phyloP scores from a whole-genome alignment of 1,140 invertebrate genomes.

The Gryllus bimaculatus region DNA sequence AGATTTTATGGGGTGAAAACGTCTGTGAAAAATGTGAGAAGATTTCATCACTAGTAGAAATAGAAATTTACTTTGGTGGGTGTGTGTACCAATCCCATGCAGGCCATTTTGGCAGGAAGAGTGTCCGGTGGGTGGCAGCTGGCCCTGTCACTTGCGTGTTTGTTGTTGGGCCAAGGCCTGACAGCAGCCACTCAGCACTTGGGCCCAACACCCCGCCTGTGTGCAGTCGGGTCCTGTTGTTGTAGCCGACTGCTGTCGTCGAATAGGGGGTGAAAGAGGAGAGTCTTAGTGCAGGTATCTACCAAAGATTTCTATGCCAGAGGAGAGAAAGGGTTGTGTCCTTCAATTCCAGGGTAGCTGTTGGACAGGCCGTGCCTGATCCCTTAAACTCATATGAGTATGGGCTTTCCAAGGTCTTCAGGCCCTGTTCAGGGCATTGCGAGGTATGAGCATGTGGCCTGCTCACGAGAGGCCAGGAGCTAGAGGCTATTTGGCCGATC shows the following conservation, averaged over 20 bases:
- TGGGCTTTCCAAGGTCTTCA: background rate
- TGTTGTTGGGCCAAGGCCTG: background rate
- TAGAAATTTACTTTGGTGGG: background rate
- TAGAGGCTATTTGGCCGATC: background rate
- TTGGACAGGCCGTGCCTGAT: background rate
- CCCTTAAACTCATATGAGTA: background rate
- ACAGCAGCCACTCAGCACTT: background rate
- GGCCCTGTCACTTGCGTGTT: background rate
- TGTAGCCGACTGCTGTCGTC: background rate
- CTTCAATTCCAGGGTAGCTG: background rate
- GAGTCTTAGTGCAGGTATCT: background rate
- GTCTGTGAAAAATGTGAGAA: background rate
- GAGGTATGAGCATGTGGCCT: background rate
- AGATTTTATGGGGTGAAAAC: background rate
- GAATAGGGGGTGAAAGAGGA: background rate
- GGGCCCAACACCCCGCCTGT: background rate
- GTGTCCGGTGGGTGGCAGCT: background rate
- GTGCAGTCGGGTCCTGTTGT: background rate
- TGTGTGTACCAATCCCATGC: background rate
- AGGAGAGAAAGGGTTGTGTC: background rate
- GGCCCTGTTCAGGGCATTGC: background rate
- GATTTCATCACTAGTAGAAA: background rate
- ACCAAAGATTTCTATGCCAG: background rate
- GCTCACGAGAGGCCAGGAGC: background rate
- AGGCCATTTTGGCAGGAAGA: background rate